Evolutionary conservation across 1,140 invertebrate genomes (phyloP), one percentile per base, ranked within the genome.

Genomic region (Drosophila tani): DNA sequence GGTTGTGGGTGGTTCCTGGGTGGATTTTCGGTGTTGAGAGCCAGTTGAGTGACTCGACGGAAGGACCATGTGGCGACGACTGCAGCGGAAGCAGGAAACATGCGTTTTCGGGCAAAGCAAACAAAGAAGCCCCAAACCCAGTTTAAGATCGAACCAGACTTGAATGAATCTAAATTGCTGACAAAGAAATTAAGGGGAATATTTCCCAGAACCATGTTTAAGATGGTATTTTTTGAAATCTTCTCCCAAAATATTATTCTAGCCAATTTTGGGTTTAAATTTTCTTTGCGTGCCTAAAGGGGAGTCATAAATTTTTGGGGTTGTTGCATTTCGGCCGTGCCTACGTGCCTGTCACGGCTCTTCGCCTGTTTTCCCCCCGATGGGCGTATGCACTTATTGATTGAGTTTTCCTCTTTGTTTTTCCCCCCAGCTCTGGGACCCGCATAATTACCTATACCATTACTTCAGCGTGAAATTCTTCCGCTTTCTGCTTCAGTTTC

Each of bases 71-170:
- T n/a, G 38, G 21, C 17, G 51, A 59, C 8, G 66, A 59, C 55
- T 58, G 71, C 62, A 73, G 64, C 73, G 78, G 82, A 85, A 85
- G 82, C 68, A 85, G 82, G 81, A 85, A 85, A 81, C 82, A 85
- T 85, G 82, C 77, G 82, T 77, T 81, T 74, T 82, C 70, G 60
- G 82, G 65, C 69, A 80, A 63, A 62, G 35, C 57, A 67, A 81
- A 84, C 71, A 77, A 67, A 67, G 62, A 43, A 77, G 17, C 14
- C 32, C 32, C 17, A 29, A 59, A 19, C 32, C 15, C 47, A 21
- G 24, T n/a, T 11, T 46, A 32, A 55, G 45, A 71, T 69, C 29
- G 53, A 50, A 38, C 19, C 56, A 60, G 68, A 46, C 50, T 46
- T 35, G 27, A 43, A 45, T 59, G 55, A 35, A 43, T 35, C 12